These are phyloP conservation scores for Drosophila rufa DNA, from an alignment of 1,140 invertebrate species.

Conservation along the genomic window DNA sequence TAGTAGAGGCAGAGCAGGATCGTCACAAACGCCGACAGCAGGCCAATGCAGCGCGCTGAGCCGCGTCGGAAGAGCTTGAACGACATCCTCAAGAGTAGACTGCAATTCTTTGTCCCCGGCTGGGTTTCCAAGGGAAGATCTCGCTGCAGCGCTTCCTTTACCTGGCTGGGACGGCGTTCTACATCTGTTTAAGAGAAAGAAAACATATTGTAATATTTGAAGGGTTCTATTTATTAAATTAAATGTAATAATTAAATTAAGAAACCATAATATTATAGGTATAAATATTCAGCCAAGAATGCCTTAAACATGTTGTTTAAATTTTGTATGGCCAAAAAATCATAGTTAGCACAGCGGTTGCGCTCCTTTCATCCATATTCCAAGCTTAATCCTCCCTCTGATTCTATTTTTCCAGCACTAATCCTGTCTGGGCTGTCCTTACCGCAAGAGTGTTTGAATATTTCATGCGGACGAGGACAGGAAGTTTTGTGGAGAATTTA, in stretches of 20 bases:
- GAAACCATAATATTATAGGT: too few species aligned
- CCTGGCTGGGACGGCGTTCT: not conserved
- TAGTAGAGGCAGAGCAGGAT: slow-evolving; percentile 84
- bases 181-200: slow-evolving; percentile 59
- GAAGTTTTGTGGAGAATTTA: slow-evolving; percentile 48
- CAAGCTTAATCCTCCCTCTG: slow-evolving; percentile 15
- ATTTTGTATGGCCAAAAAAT: slow-evolving; percentile 5
- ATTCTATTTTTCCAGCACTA: slow-evolving; percentile 38
- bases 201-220: not conserved
- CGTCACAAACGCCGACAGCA: slow-evolving; percentile 81
- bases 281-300: not conserved
- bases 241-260: too few species aligned
- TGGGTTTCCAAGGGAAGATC: slow-evolving; percentile 3
- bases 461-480: slow-evolving; percentile 33
- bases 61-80: slow-evolving; percentile 84
- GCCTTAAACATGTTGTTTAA: not conserved
- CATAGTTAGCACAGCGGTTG: slow-evolving; percentile 4
- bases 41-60: slow-evolving; percentile 80
- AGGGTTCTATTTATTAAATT: too few species aligned
- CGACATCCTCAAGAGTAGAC: slow-evolving; percentile 60
- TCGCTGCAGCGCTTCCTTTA: slow-evolving; percentile 13
- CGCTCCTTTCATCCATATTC: not conserved
- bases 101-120: not conserved
- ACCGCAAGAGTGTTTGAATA: slow-evolving; percentile 44
- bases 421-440: slow-evolving; percentile 44